Evolutionary conservation across 2,797 vertebrate species (phyloP).

Genomic region (Gastrophryne carolinensis): DNA sequence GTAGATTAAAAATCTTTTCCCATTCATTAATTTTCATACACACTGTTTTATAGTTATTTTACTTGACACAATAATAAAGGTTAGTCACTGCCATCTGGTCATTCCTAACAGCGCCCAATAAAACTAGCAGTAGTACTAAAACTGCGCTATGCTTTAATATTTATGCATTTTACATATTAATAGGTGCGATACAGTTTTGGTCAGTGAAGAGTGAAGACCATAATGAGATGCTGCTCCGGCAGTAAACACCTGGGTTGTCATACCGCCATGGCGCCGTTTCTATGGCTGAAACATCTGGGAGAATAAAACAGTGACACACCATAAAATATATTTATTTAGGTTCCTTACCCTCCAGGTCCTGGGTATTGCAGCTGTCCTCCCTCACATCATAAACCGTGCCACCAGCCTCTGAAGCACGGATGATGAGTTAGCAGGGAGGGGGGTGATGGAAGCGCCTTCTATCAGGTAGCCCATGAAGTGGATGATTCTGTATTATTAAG

Average conservation of each 20-base stretch:
- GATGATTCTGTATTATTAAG: constrained; percentile 19
- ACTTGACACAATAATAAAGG: neutral
- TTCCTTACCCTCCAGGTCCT: neutral
- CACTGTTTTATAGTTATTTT: neutral
- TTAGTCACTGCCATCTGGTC: constrained; percentile 13
- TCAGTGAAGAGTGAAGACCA: neutral
- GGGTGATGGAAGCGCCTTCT: no score
- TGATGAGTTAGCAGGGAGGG: constrained; percentile 9
- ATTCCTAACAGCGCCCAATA: neutral
- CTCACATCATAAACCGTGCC: constrained; percentile 12
- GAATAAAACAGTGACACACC: constrained; percentile 16
- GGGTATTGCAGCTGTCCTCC: constrained; percentile 15
- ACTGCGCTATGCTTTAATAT: neutral
- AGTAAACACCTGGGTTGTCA: constrained; percentile 1
- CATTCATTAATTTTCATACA: neutral
- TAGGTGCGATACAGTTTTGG: neutral
- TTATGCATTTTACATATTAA: neutral
- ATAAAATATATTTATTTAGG: constrained; percentile 31
- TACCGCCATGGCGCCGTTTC: neutral
- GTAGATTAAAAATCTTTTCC: no score
- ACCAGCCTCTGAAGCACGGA: neutral
- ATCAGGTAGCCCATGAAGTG: constrained; percentile 13
- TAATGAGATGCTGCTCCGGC: neutral
- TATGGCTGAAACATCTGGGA: constrained; percentile 9
- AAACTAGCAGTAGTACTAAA: neutral